Base-by-base conservation (phyloP, 2,797 vertebrate species). In the Lagodon rhomboides region DNA sequence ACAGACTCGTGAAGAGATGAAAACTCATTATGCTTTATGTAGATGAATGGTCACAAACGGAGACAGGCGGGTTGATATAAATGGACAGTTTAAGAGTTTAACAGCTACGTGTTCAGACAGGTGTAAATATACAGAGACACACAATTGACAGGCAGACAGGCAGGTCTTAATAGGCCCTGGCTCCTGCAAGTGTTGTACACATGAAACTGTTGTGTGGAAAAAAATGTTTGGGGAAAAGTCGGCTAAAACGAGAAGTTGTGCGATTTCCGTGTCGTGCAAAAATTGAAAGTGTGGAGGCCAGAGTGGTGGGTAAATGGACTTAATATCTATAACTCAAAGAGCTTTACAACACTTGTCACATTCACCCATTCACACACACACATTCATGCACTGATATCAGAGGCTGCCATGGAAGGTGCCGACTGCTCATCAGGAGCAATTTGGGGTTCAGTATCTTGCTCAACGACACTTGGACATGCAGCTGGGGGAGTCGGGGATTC, bases 21-120 rank as follows among this genome's bases (percentile, higher is more conserved):
- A 85, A 59, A 51, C 5, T 13, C 68, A 73, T 47, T 0, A 0
- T 49, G 58, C 62, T 22, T 34, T 17, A 8, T 27, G 41, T 18
- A 56, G 13, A 49, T 53, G 27, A 73, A 20, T 13, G n/a, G 38
- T 22, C 22, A 77, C 49, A 62, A 78, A 87, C 63, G 44, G 38
- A 74, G 44, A 80, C 50, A 23, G 49, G 44, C 41, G 63, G 43
- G 30, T 71, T 77, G 63, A 73, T 58, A 16, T 50, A 18, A 43
- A 63, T 63, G 43, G 17, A 55, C 51, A 58, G 51, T 72, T 70
- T 77, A 61, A 62, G 51, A 74, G 64, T 55, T 22, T 22, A 51
- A 64, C 47, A 73, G 46, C 30, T 34, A 68, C 44, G 75, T 61
- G 25, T 74, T 74, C 58, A 71, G 73, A 84, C 76, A 82, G 41